Evolutionary conservation across 2,888 invertebrate genomes (phyloP).

Genomic region (Cacoxenus indagator): DNA sequence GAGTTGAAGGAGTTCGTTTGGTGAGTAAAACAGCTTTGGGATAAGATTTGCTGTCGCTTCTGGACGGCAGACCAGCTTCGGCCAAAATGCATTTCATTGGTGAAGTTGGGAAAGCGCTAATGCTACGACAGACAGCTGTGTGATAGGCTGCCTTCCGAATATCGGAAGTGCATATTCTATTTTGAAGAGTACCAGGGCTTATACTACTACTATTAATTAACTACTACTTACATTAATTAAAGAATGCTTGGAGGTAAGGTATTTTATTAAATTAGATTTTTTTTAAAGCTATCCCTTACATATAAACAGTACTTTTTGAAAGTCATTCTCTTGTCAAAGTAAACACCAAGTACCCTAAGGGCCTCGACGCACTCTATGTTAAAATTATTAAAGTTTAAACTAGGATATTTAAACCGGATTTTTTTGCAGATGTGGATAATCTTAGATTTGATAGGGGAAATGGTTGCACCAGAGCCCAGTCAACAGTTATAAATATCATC

Average conservation of each 20-base stretch:
- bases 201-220: background rate
- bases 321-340: too few relatives aligned
- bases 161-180: too few relatives aligned
- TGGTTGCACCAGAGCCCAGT: background rate
- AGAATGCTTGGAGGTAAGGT: too few relatives aligned
- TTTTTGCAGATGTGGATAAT: background rate
- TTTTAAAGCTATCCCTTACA: background rate
- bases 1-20: background rate
- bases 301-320: background rate
- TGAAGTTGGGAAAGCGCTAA: too few relatives aligned
- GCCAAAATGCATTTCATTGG: too few relatives aligned
- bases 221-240: background rate
- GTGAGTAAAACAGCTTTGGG: background rate
- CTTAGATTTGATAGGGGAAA: background rate
- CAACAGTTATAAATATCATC: background rate
- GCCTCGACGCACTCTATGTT: background rate
- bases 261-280: background rate
- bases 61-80: too few relatives aligned
- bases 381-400: background rate
- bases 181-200: background rate
- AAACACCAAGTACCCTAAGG: too few relatives aligned
- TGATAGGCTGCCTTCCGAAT: too few relatives aligned
- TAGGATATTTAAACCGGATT: background rate
- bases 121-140: too few relatives aligned
- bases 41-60: background rate